phyloP scores from a whole-genome alignment of 2,113 vertebrate species.

The Mesocricetus auratus region DNA sequence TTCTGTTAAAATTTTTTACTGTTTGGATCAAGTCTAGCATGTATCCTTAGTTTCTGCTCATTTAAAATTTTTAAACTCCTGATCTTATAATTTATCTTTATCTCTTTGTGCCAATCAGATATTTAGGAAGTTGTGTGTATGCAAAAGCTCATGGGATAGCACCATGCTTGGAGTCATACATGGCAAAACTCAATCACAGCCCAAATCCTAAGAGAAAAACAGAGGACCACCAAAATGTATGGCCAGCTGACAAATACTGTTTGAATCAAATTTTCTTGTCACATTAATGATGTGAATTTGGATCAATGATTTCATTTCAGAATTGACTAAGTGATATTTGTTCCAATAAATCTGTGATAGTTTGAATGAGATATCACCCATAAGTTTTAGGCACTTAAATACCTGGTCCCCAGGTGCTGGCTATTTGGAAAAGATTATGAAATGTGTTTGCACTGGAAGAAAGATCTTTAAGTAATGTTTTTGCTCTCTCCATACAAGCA shows the following conservation, averaged over 20 bases:
- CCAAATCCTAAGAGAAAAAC: neutral
- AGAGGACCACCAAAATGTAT: neutral
- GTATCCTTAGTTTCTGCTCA: neutral
- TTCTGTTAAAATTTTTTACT: neutral
- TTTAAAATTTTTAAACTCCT: neutral
- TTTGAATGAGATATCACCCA: neutral
- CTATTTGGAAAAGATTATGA: neutral
- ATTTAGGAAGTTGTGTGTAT: neutral
- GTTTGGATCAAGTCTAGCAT: neutral
- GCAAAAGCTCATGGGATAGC: neutral
- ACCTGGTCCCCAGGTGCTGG: too few relatives aligned
- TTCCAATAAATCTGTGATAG: neutral
- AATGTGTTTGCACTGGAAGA: neutral
- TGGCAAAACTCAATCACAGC: neutral
- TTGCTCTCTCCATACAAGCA: neutral
- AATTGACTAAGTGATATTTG: conserved; percentile 12
- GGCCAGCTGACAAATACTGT: neutral
- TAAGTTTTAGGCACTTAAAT: neutral
- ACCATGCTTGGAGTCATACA: neutral
- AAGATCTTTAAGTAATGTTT: neutral
- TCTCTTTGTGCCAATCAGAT: neutral
- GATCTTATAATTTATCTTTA: neutral
- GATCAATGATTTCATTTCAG: conserved; percentile 45
- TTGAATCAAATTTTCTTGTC: neutral
- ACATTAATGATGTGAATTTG: neutral